These are phyloP conservation scores for Tethya wilhelma DNA, from an alignment of 37 sponge, comb jelly and placozoan species.

Conservation along the genomic window DNA sequence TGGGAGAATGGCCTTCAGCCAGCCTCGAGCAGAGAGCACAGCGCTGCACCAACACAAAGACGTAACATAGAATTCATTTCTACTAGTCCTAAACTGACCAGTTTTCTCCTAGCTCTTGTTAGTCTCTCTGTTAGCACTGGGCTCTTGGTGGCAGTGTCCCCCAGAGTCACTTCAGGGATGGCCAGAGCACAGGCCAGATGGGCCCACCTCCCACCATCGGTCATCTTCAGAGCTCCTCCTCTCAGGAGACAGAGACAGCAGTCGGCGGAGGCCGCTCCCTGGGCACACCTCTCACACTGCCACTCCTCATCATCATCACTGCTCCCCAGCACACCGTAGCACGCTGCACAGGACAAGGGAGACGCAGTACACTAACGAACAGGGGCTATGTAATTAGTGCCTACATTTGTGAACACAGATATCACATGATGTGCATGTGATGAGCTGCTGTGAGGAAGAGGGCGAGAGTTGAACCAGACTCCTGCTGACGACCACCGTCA, in stretches of 20 bases:
- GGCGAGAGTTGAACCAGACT: not conserved
- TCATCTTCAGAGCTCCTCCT: conserved; percentile 91
- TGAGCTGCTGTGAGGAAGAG: conserved; percentile 23
- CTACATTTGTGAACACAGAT: conserved; percentile 79
- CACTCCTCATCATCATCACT: conserved; percentile 30
- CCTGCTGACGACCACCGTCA: conserved; percentile 34
- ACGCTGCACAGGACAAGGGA: conserved; percentile 59
- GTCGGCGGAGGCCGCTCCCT: conserved; percentile 63
- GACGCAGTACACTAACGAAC: not conserved
- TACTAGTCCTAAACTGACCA: conserved; percentile 31
- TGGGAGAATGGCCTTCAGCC: conserved; percentile 2
- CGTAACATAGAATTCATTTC: not conserved
- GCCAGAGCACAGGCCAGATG: conserved; percentile 86
- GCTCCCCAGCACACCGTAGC: conserved; percentile 67
- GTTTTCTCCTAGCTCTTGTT: conserved; percentile 47
- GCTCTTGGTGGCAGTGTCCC: conserved; percentile 44
- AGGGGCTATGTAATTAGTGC: not conserved
- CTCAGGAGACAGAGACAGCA: conserved; percentile 87
- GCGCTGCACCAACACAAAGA: conserved; percentile 3
- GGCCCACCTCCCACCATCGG: conserved; percentile 72
- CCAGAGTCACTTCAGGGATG: conserved; percentile 85
- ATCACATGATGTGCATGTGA: conserved; percentile 56
- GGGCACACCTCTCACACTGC: conserved; percentile 71
- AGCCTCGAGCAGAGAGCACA: conserved; percentile 40
- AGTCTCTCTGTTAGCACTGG: conserved; percentile 58